These are phyloP conservation scores for Tachina grossa DNA, from an alignment of 2,888 invertebrate genomes.

Conservation along the genomic window DNA sequence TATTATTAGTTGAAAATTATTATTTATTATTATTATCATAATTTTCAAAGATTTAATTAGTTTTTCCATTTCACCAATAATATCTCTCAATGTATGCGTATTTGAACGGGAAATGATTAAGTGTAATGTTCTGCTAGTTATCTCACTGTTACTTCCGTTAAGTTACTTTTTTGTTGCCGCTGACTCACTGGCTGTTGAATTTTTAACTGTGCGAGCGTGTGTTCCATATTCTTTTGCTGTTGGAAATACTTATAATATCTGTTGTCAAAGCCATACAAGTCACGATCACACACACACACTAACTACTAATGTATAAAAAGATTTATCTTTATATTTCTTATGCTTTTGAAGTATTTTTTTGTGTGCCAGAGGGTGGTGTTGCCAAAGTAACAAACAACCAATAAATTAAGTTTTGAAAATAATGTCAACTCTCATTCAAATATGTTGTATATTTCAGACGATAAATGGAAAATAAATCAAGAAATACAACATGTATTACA, in stretches of 20 bases:
- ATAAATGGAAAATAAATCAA: neutral
- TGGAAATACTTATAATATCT: conserved; percentile 50
- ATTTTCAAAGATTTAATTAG: too few species aligned
- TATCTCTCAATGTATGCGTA: neutral
- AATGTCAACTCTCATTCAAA: conserved; percentile 63
- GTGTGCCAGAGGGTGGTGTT: conserved; percentile 20
- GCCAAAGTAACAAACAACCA: conserved; percentile 55
- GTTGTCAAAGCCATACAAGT: conserved; percentile 57
- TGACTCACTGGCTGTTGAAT: neutral
- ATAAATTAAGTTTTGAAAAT: conserved; percentile 68
- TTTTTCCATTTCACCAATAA: neutral
- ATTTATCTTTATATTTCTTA: conserved; percentile 8
- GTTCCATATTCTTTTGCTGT: neutral
- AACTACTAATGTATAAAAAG: neutral
- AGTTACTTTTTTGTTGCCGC: neutral
- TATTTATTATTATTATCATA: too few species aligned
- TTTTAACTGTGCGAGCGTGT: neutral
- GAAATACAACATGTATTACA: neutral
- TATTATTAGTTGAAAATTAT: too few species aligned
- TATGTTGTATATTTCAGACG: conserved; percentile 36
- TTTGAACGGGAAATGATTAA: conserved; percentile 23
- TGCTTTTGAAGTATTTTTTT: neutral
- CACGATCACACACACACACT: neutral
- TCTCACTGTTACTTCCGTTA: conserved; percentile 22
- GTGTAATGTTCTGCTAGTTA: conserved; percentile 30